These are phyloP conservation scores for Oreochromis tanganicae DNA, from an alignment of 2,113 vertebrate species.

Conservation along the genomic window DNA sequence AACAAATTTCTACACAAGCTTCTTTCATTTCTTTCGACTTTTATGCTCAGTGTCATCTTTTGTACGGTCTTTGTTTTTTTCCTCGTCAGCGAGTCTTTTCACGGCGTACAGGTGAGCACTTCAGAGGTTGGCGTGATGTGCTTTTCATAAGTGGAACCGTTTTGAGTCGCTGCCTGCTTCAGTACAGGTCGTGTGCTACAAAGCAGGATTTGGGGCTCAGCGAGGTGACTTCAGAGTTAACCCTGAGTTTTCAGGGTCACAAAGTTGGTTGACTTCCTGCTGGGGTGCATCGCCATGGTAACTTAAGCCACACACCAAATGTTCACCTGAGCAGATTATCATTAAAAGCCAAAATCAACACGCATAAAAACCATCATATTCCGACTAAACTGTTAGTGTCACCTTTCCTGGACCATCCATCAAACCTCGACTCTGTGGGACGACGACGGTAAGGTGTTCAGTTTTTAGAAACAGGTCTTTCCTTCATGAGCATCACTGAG, in stretches of 20 bases:
- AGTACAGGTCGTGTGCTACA: background rate
- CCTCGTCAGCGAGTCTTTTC: background rate
- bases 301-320: background rate
- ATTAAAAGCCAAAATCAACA: background rate
- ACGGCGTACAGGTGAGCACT: background rate
- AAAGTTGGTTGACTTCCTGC: background rate
- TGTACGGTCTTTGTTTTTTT: background rate
- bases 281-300: background rate
- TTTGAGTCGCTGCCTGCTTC: background rate
- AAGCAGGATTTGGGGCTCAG: background rate
- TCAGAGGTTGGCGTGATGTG: background rate
- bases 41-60: background rate
- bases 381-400: accelerated
- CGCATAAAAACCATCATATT: accelerated
- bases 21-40: background rate
- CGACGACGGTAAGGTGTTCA: accelerated
- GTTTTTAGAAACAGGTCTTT: background rate
- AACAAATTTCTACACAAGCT: accelerated
- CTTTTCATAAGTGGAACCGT: accelerated
- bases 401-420: accelerated
- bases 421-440: accelerated
- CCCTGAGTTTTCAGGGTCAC: background rate
- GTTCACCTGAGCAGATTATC: background rate
- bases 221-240: background rate
- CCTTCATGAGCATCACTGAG: background rate